phyloP scores from a whole-genome alignment of 2,888 invertebrate genomes.

The Oxystoma pomonae region DNA sequence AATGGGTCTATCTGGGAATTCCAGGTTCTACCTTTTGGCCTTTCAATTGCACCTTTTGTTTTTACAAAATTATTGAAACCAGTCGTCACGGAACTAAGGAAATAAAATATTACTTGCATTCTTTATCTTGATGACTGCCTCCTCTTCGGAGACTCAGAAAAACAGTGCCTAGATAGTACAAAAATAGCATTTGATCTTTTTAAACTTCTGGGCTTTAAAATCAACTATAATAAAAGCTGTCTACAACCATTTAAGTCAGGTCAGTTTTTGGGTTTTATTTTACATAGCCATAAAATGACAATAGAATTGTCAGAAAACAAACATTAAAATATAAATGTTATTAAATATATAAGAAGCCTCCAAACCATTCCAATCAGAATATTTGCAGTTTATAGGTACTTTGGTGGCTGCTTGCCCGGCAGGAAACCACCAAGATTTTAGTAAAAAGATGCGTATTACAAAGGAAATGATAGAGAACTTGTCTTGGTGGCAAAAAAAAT shows the following conservation, averaged over 20 bases:
- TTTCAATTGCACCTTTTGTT: neutral
- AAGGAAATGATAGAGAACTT: neutral
- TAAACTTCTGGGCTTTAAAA: neutral
- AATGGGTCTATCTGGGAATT: neutral
- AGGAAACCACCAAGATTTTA: neutral
- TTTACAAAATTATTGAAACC: conserved; percentile 3
- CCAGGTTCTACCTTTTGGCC: neutral
- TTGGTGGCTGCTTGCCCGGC: neutral
- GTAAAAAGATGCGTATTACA: neutral
- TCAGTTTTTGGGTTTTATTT: neutral
- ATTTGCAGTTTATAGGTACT: conserved; percentile 2
- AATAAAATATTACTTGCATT: neutral
- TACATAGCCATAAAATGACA: neutral
- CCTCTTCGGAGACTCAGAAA: no score
- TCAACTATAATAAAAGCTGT: neutral
- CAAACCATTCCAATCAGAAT: no score
- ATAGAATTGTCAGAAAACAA: neutral
- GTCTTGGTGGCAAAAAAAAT: neutral
- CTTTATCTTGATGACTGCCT: neutral
- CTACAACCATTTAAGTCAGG: neutral
- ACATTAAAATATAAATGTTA: neutral
- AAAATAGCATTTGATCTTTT: neutral
- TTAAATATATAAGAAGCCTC: no score
- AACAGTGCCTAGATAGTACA: neutral
- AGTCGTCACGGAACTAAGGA: neutral